Base-by-base conservation (phyloP, 2,797 vertebrate species). In the Pelobates cultripes region DNA sequence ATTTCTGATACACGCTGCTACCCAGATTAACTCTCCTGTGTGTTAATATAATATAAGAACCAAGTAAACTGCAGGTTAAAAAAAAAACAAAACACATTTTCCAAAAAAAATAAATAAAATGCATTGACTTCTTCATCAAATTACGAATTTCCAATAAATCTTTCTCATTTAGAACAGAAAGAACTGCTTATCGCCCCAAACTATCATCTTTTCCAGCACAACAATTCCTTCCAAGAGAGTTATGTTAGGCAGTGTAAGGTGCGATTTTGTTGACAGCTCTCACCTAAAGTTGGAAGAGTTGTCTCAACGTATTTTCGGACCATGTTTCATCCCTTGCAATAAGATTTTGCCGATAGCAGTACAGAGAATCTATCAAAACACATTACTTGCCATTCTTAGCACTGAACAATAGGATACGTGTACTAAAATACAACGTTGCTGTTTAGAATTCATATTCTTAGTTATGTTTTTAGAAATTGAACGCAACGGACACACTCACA, bases 271-370 rank as follows among this genome's bases (percentile, higher is more conserved):
- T 70, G 43, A 70, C 68, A 70, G 68, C 43, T 70, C 68, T 44
- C 68, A 44, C 44, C 68, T 70, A 15, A 15, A 45, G 42, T 45
- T 44, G 42, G 3, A 70, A 44, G 43, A 28, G 42, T 45, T 70
- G 68, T 70, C 68, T 44, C 7, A 70, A 70, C 44, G 68, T 40
- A 70, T 70, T 70, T 45, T 70, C 68, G 45, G 8, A 13, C 66
- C 8, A 7, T 70, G 68, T 70, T 70, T 70, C 44, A 70, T 15
- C 68, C 68, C 42, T 45, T 43, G 42, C 15, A 42, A 70, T 42
- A 68, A 6, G 2, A 28, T 42, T 43, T 43, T 13, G 68, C 68
- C 44, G 68, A 70, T 43, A 40, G 68, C 68, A 45, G 68, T 43
- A 70, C 43, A 15, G 15, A 43, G 43, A 45, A 70, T 70, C 42